Percentiles rank a stretch among this genome's conserved stretches.
phyloP scores from a whole-genome alignment of 2,797 vertebrate species.

The Melanotaenia nigrans region DNA sequence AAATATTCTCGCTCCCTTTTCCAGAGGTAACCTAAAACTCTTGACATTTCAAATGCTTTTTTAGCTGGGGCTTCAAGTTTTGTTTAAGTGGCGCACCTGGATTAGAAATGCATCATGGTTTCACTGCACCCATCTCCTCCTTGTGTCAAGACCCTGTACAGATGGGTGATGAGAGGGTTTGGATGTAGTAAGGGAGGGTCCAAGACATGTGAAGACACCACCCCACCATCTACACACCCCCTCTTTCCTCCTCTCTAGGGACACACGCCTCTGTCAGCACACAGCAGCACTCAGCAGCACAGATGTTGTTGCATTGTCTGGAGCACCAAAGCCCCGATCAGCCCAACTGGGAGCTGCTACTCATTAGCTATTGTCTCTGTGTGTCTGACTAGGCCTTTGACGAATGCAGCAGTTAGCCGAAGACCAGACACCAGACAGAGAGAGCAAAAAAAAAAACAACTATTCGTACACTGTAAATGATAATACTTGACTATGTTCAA shows the following conservation, averaged over 20 bases:
- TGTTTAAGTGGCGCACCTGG: constrained; percentile 54
- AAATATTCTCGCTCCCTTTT: constrained; percentile 62
- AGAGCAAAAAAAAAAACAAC: constrained; percentile 52
- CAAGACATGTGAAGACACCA: constrained; percentile 66
- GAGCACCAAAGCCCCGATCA: constrained; percentile 74
- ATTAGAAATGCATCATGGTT: constrained; percentile 66
- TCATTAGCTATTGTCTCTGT: constrained; percentile 83
- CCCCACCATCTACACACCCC: constrained; percentile 22
- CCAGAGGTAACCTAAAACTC: constrained; percentile 74
- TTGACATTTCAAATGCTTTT: constrained; percentile 77
- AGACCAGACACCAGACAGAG: constrained; percentile 66
- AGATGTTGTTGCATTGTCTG: constrained; percentile 85
- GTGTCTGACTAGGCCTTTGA: constrained; percentile 77
- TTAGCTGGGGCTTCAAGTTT: constrained; percentile 64
- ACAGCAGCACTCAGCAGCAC: constrained; percentile 77
- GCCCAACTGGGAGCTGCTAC: constrained; percentile 79
- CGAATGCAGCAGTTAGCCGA: constrained; percentile 75
- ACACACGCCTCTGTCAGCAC: constrained; percentile 71
- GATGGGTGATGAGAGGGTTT: constrained; percentile 62
- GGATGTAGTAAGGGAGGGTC: constrained; percentile 44
- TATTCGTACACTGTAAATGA: constrained; percentile 42
- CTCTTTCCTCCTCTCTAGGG: constrained; percentile 59
- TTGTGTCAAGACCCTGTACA: constrained; percentile 55
- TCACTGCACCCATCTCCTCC: constrained; percentile 41
- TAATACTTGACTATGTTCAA: constrained; percentile 32